Conservation (phyloP, 2,113 vertebrate genomes). For the Epinephelus moara region DNA sequence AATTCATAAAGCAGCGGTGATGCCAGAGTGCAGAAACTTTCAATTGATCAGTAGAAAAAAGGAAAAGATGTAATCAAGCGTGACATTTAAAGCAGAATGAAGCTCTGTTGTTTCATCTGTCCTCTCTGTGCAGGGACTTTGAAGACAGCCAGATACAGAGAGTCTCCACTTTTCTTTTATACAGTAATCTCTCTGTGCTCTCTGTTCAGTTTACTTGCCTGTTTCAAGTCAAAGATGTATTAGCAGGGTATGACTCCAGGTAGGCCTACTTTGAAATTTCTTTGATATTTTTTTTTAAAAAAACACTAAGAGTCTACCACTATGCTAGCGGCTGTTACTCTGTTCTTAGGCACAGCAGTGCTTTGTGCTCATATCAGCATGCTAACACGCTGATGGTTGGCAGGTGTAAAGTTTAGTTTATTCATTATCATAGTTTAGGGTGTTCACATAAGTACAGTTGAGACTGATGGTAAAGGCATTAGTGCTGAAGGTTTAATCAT, state of each 20-base stretch:
- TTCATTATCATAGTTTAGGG: neutral
- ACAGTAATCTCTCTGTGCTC: conserved; percentile 4
- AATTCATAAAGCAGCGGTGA: conserved; percentile 34
- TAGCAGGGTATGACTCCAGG: conserved; percentile 4
- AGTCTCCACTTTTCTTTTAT: conserved; percentile 22
- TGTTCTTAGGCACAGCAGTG: neutral
- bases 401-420: neutral
- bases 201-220: conserved; percentile 10
- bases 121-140: conserved; percentile 3
- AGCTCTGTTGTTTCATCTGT: conserved; percentile 33
- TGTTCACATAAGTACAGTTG: neutral
- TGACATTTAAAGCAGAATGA: conserved; percentile 54
- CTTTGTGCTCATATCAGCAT: neutral
- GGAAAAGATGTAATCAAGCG: conserved; percentile 44
- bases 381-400: neutral
- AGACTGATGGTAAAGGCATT: neutral
- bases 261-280: neutral
- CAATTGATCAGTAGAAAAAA: conserved; percentile 20
- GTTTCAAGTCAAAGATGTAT: conserved; percentile 9
- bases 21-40: conserved; percentile 41
- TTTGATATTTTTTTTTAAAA: neutral
- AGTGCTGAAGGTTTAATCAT: neutral
- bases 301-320: neutral
- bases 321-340: neutral
- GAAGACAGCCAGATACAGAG: conserved; percentile 20